Percentiles rank a stretch among this genome's conserved stretches.
Conservation (phyloP, 2,888 invertebrate genomes). For the Baccha elongata region DNA sequence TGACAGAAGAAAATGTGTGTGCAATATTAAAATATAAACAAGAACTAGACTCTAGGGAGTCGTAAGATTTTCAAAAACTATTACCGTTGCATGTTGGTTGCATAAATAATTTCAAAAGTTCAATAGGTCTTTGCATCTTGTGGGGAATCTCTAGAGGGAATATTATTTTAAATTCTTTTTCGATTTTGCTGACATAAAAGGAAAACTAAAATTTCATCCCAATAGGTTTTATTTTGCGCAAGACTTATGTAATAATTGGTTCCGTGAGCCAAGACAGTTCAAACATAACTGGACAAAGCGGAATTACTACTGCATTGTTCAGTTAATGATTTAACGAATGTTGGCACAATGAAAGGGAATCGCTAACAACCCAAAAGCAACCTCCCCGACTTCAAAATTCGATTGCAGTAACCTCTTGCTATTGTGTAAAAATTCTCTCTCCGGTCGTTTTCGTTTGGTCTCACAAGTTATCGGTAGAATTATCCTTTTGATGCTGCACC, state of each 20-base stretch:
- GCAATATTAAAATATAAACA: neutral
- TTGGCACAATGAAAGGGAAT: constrained; percentile 54
- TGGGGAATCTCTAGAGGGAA: too few relatives aligned
- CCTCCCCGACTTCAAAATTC: constrained; percentile 8
- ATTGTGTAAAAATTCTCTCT: constrained; percentile 2
- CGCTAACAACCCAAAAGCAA: constrained; percentile 23
- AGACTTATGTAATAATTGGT: constrained; percentile 23
- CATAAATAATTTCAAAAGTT: neutral
- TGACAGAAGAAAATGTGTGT: neutral
- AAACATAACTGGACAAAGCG: constrained; percentile 17
- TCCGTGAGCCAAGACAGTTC: constrained; percentile 7
- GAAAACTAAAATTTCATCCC: constrained; percentile 7
- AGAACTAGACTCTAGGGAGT: neutral
- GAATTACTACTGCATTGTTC: constrained; percentile 26
- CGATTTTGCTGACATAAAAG: too few relatives aligned
- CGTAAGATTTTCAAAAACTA: neutral
- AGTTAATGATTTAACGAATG: too few relatives aligned
- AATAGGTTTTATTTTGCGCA: constrained; percentile 19
- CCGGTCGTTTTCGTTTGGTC: neutral
- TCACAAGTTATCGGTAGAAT: constrained; percentile 42
- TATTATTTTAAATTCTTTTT: too few relatives aligned
- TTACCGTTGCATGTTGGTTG: neutral
- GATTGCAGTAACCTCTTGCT: constrained; percentile 42
- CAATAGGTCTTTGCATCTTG: neutral
- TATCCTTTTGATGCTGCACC: neutral